Evolutionary conservation across 2,888 invertebrate genomes (phyloP).

Genomic region (Acanthosepion lycidas): DNA sequence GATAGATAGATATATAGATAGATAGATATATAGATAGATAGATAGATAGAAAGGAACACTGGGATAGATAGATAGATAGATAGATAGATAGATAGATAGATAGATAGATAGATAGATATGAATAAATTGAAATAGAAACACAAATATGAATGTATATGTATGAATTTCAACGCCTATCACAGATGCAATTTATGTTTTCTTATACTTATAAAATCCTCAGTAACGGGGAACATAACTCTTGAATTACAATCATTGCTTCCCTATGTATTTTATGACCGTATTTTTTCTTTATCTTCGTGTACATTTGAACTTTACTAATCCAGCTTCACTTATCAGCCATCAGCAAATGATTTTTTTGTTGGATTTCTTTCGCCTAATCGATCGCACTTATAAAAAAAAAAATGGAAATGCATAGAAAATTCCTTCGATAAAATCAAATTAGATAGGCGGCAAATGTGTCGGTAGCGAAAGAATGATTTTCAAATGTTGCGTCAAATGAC

Average conservation of each 20-base stretch:
- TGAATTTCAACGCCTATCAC: neutral
- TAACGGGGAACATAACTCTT: neutral
- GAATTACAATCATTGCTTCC: neutral
- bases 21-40: neutral
- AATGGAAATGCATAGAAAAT: neutral
- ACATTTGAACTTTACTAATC: neutral
- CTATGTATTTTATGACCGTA: neutral
- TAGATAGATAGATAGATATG: neutral
- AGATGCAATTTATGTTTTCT: neutral
- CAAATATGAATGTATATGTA: neutral
- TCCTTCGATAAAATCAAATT: neutral
- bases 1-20: neutral
- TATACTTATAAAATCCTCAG: neutral
- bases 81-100: neutral
- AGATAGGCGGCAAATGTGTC: neutral
- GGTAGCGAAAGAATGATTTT: neutral
- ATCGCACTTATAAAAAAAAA: neutral
- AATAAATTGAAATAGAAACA: neutral
- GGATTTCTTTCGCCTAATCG: neutral
- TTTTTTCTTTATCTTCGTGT: neutral
- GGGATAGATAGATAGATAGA: too few relatives aligned
- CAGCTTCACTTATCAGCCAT: neutral
- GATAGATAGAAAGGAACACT: too few relatives aligned
- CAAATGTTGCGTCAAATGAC: neutral
- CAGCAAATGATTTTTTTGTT: neutral